These are phyloP conservation scores for Caranx melampygus DNA, from an alignment of 2,113 vertebrate genomes.

Conservation along the genomic window DNA sequence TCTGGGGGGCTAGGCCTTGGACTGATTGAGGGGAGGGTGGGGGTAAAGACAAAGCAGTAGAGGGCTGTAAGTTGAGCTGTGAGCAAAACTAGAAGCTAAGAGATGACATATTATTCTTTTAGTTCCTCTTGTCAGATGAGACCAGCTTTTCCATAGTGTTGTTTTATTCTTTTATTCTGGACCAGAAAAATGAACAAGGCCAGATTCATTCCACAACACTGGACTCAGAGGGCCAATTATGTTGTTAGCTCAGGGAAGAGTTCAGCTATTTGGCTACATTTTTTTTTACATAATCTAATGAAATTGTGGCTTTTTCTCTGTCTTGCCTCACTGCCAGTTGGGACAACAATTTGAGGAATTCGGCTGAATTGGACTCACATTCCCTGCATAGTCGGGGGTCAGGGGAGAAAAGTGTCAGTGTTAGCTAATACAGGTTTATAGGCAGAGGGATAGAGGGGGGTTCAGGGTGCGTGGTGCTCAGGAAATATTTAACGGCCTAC, in stretches of 20 bases:
- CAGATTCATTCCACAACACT: slow-evolving; percentile 40
- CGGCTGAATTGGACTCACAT: slow-evolving; percentile 53
- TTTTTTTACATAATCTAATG: slow-evolving; percentile 39
- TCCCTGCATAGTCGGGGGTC: slow-evolving; percentile 32
- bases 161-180: slow-evolving; percentile 36
- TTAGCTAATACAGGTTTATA: slow-evolving; percentile 53
- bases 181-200: slow-evolving; percentile 6
- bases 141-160: slow-evolving; percentile 8
- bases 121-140: slow-evolving; percentile 16
- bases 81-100: slow-evolving; percentile 24
- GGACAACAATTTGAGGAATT: slow-evolving; percentile 70
- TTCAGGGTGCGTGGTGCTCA: slow-evolving; percentile 39
- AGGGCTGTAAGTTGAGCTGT: slow-evolving; percentile 26
- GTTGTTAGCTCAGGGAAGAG: slow-evolving; percentile 47
- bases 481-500: slow-evolving; percentile 74
- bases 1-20: slow-evolving; percentile 28
- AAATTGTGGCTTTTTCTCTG: slow-evolving; percentile 41
- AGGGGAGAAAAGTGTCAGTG: slow-evolving; percentile 14
- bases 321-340: slow-evolving; percentile 31
- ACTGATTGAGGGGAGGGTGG: slow-evolving; percentile 32
- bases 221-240: slow-evolving; percentile 61
- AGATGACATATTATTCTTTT: slow-evolving; percentile 34
- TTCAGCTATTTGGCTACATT: slow-evolving; percentile 45
- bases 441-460: slow-evolving; percentile 14
- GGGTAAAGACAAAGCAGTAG: slow-evolving; percentile 46